Evolutionary conservation across 2,113 vertebrate species (phyloP), one percentile per base, ranked within the genome.

Genomic region (Elachura formosa): DNA sequence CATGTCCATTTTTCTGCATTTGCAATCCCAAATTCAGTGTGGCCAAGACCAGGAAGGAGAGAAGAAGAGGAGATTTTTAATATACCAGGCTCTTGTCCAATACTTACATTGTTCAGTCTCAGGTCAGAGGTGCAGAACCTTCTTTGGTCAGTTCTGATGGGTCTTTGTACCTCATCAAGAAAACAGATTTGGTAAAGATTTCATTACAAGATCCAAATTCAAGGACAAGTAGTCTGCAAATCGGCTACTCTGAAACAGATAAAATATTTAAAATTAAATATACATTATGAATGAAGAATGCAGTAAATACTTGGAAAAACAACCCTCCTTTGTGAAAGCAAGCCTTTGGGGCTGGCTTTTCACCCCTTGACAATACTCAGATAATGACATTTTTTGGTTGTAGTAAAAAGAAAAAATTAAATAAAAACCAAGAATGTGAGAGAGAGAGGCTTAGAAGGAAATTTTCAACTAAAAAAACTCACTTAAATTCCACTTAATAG

Each of bases 31-130:
- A 66, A 13, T 3, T 68, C 36, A 49, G 4, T 36, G 38, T 26
- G 36, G 49, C 11, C 11, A 23, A 12, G 11, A 66, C 19, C 29
- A 86, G 59, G 45, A 67, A 71, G 22, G 40, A 41, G 5, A 22
- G 24, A 40, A 21, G 43, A 66, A 75, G 26, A 34, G 21, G 3
- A 40, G 29, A 21, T 14, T 40, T 58, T 41, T 16, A 62, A 58
- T 6, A 21, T 14, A 14, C 2, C 22, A 38, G 10, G 2, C 36
- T 68, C 25, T 76, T 43, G 22, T 59, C 55, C 40, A 46, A 10
- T 54, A 93, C 96, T 97, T 94, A 97, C 69, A 12, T 97, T 87
- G 10, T 89, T 73, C 75, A 98, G 22, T 51, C 59, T 97, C 91
- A 96, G 36, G 77, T 98, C 96, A 43, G 95, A 86, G 38, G 67